Base-by-base conservation (phyloP, 2,113 vertebrate genomes). In the Oostethus manadensis region DNA sequence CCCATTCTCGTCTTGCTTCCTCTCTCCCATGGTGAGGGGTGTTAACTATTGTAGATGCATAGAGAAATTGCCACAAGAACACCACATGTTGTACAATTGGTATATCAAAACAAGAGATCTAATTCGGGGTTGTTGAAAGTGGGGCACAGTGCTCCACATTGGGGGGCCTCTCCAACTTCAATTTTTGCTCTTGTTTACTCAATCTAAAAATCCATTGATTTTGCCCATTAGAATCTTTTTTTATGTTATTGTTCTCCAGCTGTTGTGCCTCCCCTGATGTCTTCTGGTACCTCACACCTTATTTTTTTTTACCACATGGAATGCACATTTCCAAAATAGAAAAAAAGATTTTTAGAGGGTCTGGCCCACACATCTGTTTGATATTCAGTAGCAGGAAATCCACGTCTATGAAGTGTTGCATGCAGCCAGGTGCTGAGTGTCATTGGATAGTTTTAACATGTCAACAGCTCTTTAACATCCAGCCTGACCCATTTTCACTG, bases 321-420 rank as follows among this genome's bases (percentile, higher is more conserved):
- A 1, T 29, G 23, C 56, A 8, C 1, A 42, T 46, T 7, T 68
- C 29, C 29, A 33, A 48, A 68, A 43, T n/a, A 18, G 16, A 4
- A 3, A 18, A 35, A 46, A 69, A 49, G 66, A 80, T 78, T 60
- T 68, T 45, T 58, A 20, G 43, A 43, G 66, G 56, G 56, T 68
- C 49, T 68, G 64, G 26, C 53, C 58, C 42, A n/a, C 26, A 80
- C 84, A 84, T 84, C 73, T 84, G 79, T 58, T 77, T 79, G 77
- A 79, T 78, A 73, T 79, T 69, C 79, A 76, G 74, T 65, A 77
- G 76, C 71, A 38, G 11, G 33, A 60, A 66, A 50, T 50, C 8
- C 23, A 60, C 17, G 40, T 51, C 22, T 42, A 20, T 1, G 23
- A 45, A 33, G 26, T 58, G 38, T 65, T 23, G 48, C 16, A 8